phyloP scores from a whole-genome alignment of 2,113 vertebrate species.

The Trachemys scripta region DNA sequence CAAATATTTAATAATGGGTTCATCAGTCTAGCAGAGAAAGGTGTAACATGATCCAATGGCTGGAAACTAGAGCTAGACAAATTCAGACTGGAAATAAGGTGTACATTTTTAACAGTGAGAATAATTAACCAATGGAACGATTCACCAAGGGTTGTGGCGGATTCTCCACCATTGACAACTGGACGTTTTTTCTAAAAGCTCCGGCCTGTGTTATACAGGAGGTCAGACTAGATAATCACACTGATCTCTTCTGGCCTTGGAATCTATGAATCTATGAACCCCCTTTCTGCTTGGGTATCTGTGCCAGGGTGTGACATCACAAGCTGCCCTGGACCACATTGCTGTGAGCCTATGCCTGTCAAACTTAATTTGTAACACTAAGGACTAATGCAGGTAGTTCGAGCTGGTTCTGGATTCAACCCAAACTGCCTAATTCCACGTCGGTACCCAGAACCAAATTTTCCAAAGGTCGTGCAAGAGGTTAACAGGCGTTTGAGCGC shows the following conservation, averaged over 20 bases:
- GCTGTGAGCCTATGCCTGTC: neutral
- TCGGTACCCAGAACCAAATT: rapidly evolving
- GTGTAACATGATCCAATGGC: neutral
- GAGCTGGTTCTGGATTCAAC: neutral
- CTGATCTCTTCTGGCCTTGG: neutral
- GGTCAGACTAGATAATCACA: neutral
- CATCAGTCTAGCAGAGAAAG: neutral
- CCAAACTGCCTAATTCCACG: neutral
- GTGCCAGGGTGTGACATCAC: neutral
- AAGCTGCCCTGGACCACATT: neutral
- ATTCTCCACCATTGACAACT: neutral
- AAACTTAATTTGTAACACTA: neutral
- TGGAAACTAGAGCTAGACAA: neutral
- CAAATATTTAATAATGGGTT: neutral
- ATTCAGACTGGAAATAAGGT: neutral
- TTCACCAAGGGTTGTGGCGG: neutral
- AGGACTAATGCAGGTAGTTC: neutral
- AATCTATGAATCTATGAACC: neutral
- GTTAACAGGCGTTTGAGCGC: neutral
- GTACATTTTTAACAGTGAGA: neutral
- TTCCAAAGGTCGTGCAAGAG: neutral
- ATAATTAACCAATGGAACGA: neutral
- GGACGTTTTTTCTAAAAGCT: neutral
- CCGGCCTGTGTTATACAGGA: neutral
- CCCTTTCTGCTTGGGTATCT: rapidly evolving